Evolutionary conservation across 2,113 vertebrate genomes (phyloP).

Genomic region (Aptenodytes forsteri): DNA sequence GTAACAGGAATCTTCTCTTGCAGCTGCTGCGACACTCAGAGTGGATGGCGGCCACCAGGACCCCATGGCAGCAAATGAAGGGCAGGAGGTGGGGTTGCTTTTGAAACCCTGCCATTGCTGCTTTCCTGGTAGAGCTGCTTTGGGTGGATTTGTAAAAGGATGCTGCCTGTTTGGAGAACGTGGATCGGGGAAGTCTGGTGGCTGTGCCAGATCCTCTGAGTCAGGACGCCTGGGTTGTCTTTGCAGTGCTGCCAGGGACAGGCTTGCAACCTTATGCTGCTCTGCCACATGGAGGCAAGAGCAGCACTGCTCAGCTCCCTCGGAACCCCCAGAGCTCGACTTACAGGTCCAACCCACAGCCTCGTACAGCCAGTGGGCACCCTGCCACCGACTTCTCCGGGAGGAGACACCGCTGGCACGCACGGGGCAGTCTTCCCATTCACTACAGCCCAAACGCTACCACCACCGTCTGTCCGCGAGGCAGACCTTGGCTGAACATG

Average conservation of each 20-base stretch:
- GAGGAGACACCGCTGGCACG: background rate
- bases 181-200: background rate
- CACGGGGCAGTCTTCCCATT: background rate
- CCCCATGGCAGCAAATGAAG: background rate
- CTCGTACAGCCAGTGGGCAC: background rate
- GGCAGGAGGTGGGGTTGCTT: background rate
- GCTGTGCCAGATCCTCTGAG: background rate
- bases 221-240: background rate
- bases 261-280: background rate
- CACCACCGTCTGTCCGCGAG: fast-evolving
- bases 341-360: background rate
- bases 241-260: background rate
- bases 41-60: background rate
- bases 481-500: background rate
- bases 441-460: background rate
- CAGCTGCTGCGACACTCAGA: background rate
- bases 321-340: background rate
- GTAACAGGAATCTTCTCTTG: background rate
- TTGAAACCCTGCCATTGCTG: background rate
- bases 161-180: background rate
- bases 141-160: background rate
- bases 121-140: background rate
- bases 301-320: background rate
- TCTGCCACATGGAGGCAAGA: background rate
- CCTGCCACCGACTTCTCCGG: background rate